These are phyloP conservation scores for Mellilla xanthometata DNA, from an alignment of 2,888 invertebrate genomes.

Conservation along the genomic window DNA sequence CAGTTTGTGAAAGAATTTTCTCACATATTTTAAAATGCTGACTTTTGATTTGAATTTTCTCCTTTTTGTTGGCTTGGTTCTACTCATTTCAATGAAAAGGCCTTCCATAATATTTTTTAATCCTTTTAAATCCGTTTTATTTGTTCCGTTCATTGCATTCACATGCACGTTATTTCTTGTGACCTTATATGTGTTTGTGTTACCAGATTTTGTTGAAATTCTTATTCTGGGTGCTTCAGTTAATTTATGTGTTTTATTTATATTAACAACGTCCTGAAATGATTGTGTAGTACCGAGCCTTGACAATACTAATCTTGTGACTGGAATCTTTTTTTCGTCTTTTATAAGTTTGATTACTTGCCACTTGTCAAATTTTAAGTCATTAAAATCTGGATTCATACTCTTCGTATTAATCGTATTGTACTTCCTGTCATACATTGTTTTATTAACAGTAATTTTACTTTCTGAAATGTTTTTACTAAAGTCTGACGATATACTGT, in stretches of 20 bases:
- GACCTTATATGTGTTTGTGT: too few relatives aligned
- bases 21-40: conserved; percentile 44
- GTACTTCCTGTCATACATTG: neutral
- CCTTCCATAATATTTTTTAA: conserved; percentile 27
- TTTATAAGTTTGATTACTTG: conserved; percentile 28
- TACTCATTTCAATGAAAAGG: conserved; percentile 30
- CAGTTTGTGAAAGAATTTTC: conserved; percentile 50
- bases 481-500: neutral
- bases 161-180: too few relatives aligned
- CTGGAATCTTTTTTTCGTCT: conserved; percentile 14
- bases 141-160: too few relatives aligned
- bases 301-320: conserved; percentile 3
- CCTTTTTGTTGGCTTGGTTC: conserved; percentile 27
- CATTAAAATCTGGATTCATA: conserved; percentile 18
- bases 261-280: neutral
- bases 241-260: neutral
- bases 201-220: conserved; percentile 26
- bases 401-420: too few relatives aligned
- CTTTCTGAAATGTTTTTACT: neutral
- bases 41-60: conserved; percentile 37
- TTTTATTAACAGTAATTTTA: too few relatives aligned
- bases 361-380: conserved; percentile 38
- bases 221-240: conserved; percentile 17
- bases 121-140: conserved; percentile 10
- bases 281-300: conserved; percentile 6